These are phyloP conservation scores for Palaemon carinicauda DNA, from an alignment of 1,140 invertebrate genomes.

Conservation along the genomic window DNA sequence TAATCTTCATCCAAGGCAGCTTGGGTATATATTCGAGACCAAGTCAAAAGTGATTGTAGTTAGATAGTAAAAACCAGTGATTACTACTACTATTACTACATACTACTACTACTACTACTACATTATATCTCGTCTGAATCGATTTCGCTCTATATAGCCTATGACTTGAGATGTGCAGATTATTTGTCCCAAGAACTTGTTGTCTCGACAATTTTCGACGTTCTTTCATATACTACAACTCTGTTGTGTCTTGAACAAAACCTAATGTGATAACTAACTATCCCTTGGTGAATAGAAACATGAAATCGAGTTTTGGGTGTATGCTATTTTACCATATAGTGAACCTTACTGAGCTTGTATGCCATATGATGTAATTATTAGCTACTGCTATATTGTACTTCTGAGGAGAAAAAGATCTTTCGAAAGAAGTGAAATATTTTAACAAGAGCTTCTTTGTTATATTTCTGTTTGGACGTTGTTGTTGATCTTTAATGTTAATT, in stretches of 20 bases:
- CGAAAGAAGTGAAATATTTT: neutral
- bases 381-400: slow-evolving; percentile 18
- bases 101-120: no score
- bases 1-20: no score
- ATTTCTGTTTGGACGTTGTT: slow-evolving; percentile 38
- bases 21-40: no score
- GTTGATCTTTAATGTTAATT: slow-evolving; percentile 27
- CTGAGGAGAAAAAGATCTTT: neutral
- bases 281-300: neutral
- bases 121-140: no score
- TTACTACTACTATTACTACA: no score
- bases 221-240: no score
- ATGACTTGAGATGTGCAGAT: no score
- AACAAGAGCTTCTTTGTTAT: slow-evolving; percentile 11
- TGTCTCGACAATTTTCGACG: no score
- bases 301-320: neutral
- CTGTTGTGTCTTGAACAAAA: neutral
- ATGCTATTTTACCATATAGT: slow-evolving; percentile 33
- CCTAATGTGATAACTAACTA: neutral
- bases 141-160: no score
- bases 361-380: slow-evolving; percentile 30
- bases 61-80: no score
- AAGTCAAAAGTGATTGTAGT: no score
- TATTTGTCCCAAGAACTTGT: no score
- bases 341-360: slow-evolving; percentile 16